Base-by-base conservation (phyloP, 2,113 vertebrate genomes). In the Danionella cerebrum region DNA sequence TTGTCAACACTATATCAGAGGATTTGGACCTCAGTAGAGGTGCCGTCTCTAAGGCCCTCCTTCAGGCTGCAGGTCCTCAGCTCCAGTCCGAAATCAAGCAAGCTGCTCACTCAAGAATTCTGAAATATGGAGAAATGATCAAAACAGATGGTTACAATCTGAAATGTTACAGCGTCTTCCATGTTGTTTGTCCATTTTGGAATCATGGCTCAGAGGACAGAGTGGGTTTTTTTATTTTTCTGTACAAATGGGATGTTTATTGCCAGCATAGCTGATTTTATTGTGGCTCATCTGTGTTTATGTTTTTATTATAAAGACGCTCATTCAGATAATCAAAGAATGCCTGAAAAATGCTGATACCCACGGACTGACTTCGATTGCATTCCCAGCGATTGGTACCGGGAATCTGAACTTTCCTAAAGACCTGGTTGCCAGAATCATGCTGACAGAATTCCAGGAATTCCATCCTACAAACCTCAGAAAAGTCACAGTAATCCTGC, bases 371-470 rank as follows among this genome's bases (percentile, higher is more conserved):
- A 9, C 45, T 24, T 93, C 93, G 0, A 79, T 97, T 57, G 72
- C 89, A 19, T 90, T 97, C 79, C 95, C 95, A 21, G 91, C 93
- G 35, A 84, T 97, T 39, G 94, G 94, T 21, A 90, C 91, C 0
- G 94, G 93, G 19, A 89, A 89, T 67, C 85, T 95, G 79, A 2
- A 70, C 16, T 97, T 91, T 81, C 94, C 95, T 47, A 89, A 75
- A 76, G 0, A 2, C 0, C 0, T 87, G 67, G 91, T 95, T 65
- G 88, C 88, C 50, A 75, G 73, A 18, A 65, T 89, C 35, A 89
- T 95, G 72, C 78, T 90, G 73, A 75, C 82, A 6, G 79, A 84
- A 64, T 82, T 90, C 25, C 78, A 84, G 16, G 42, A 51, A 10
- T 93, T 83, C 1, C 6, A 13, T 0, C 19, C 5, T 6, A 83